Base-by-base conservation (phyloP, 2,888 invertebrate species). In the Cheilosia variabilis region DNA sequence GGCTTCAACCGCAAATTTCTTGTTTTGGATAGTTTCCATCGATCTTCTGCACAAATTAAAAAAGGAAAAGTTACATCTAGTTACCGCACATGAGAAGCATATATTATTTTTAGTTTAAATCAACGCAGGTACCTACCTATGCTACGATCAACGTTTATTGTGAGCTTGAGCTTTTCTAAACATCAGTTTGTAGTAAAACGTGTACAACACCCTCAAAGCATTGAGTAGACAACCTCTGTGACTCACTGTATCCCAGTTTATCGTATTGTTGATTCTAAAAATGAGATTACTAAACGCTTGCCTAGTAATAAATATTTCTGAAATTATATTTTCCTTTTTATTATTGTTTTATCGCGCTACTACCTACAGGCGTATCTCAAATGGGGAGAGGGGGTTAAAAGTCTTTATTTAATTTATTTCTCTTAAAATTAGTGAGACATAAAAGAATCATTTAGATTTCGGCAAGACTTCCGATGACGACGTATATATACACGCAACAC, bases 241-340 rank as follows among this genome's bases (percentile, higher is more conserved):
- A 77, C 62, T 69, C 77, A 77, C 77, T 77, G 62, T 60, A 69
- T 45, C 45, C 15, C 37, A 77, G 13, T 37, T 72, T 52, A 62
- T 69, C 77, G 47, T 15, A 55, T 77, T 77, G 77, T 77, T 77
- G 68, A 77, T 55, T 76, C 52, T 52, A 60, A 52, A 76, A 76
- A 68, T 76, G 58, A 60, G 50, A 53, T 60, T 76, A 43, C 76
- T 52, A 68, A 66, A 58, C 66, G 58, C 66, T 68, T 41, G 66
- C 50, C 66, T 76, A 76, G 60, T 68, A 66, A 68, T 60, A 76
- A 76, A 68, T 76, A 68, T 76, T 68, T 76, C 68, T 45, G 37
- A 58, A 71, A 71, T 58, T 31, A 15, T 47, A 47, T 75, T 63
- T 75, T 65, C 52, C 47, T 68, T 76, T 76, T 76, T 68, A 52